These are phyloP conservation scores for Cyanistes caeruleus DNA, from an alignment of 2,113 vertebrate species.

Conservation along the genomic window DNA sequence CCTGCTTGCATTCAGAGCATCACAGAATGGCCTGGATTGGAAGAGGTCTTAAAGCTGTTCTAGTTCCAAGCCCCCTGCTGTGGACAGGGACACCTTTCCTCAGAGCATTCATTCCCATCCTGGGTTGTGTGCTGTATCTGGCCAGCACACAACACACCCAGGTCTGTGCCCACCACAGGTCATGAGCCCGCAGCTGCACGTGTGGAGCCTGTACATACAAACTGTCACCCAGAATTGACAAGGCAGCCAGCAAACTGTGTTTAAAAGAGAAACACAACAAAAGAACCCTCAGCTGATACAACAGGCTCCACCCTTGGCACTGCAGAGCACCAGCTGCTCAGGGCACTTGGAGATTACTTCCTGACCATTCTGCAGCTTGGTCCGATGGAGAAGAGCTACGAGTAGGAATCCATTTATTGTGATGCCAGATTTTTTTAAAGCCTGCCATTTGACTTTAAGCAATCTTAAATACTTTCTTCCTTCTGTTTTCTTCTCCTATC, in stretches of 20 bases:
- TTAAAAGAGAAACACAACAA: background rate
- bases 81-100: background rate
- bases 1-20: background rate
- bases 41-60: background rate
- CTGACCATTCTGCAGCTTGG: background rate
- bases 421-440: background rate
- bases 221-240: background rate
- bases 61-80: background rate
- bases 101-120: fast-evolving
- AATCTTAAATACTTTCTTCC: background rate
- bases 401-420: background rate
- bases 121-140: background rate
- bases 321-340: background rate
- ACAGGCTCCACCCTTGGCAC: background rate
- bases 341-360: background rate
- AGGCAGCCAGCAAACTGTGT: background rate
- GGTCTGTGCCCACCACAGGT: fast-evolving
- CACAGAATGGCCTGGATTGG: background rate
- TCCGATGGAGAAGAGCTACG: fast-evolving
- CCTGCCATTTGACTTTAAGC: background rate
- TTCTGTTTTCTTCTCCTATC: background rate
- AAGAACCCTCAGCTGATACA: background rate
- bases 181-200: fast-evolving
- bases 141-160: background rate
- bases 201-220: background rate